Conservation (phyloP, 2,888 invertebrate species). For the Theodoxus fluviatilis region DNA sequence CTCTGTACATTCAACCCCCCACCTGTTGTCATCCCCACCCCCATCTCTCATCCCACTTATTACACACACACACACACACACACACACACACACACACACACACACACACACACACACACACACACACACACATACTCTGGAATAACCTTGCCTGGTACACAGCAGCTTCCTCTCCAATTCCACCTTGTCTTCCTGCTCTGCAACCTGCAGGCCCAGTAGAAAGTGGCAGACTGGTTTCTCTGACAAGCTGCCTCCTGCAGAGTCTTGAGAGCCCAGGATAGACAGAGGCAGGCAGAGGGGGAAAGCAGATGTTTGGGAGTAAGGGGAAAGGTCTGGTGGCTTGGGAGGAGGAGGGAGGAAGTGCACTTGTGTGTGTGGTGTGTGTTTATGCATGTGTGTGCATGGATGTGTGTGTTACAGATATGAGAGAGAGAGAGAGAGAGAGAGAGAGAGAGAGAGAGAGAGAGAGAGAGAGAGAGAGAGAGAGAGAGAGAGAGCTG, state of each 20-base stretch:
- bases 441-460: conserved; percentile 9
- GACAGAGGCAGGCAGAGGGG: too few relatives aligned
- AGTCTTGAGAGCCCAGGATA: too few relatives aligned
- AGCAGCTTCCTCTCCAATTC: too few relatives aligned
- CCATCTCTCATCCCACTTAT: neutral
- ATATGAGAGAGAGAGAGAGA: neutral
- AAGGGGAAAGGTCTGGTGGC: too few relatives aligned
- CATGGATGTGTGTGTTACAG: neutral
- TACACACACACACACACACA: conserved; percentile 6
- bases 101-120: conserved; percentile 3
- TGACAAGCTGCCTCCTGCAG: too few relatives aligned
- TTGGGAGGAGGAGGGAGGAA: too few relatives aligned
- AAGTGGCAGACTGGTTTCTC: neutral
- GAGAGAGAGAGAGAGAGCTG: conserved; percentile 7
- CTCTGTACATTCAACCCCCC: neutral
- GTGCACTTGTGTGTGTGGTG: neutral
- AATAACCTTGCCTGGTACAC: too few relatives aligned
- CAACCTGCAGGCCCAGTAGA: too few relatives aligned
- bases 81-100: conserved; percentile 19
- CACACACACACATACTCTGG: neutral
- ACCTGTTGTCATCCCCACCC: neutral
- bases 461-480: conserved; percentile 12
- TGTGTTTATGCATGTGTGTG: conserved; percentile 2
- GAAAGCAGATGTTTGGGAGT: too few relatives aligned
- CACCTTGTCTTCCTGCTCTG: too few relatives aligned